Conservation (phyloP, 2,113 vertebrate species). For the Cheilinus undulatus region DNA sequence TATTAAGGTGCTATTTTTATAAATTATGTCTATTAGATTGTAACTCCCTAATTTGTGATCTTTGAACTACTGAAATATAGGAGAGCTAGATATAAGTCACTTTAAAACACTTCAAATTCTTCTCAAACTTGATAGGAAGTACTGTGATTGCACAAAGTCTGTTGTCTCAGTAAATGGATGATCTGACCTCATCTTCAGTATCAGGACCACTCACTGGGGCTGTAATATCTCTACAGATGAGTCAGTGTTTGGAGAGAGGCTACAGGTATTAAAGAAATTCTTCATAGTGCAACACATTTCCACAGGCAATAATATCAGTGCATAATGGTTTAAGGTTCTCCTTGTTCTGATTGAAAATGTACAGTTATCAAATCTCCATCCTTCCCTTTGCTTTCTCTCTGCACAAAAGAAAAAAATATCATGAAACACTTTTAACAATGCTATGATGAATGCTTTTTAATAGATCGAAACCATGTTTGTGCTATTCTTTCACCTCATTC, state of each 20-base stretch:
- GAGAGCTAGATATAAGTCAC: no score
- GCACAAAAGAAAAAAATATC: background rate
- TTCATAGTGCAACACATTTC: background rate
- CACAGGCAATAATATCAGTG: background rate
- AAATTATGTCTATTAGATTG: no score
- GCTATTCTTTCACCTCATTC: background rate
- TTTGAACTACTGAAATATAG: no score
- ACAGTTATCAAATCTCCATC: background rate
- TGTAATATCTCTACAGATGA: background rate
- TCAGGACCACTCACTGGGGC: background rate
- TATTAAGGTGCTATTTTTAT: no score
- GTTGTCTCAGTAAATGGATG: background rate
- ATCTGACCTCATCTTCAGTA: background rate
- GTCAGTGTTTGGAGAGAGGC: background rate
- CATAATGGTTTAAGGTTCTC: background rate
- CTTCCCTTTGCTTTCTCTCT: background rate
- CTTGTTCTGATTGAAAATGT: background rate
- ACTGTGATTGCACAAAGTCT: background rate
- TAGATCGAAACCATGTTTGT: no score
- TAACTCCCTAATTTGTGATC: no score
- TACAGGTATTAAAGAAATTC: background rate
- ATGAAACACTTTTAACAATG: no score
- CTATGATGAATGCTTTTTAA: no score
- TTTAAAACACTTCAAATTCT: background rate
- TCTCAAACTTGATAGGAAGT: background rate